Percentiles rank a stretch among this genome's conserved stretches.
Conservation (phyloP, 64 coral and sea anemone genomes). For the Pocillopora verrucosa region DNA sequence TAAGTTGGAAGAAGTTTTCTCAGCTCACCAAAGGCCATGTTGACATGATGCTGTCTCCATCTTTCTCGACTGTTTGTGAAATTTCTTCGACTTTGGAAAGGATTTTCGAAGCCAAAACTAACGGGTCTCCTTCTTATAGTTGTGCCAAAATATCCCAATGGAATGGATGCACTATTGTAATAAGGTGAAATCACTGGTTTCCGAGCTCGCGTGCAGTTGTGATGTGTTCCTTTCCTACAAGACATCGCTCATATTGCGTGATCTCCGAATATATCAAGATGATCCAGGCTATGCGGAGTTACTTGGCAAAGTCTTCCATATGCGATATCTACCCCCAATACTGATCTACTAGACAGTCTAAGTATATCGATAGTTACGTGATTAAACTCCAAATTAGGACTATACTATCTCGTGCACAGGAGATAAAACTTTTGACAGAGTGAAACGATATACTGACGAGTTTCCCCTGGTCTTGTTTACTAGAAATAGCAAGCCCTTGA, state of each 20-base stretch:
- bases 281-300: background rate
- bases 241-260: slow-evolving; percentile 16
- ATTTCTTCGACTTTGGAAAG: slow-evolving; percentile 47
- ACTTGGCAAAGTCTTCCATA: background rate
- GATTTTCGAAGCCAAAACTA: slow-evolving; percentile 1
- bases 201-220: background rate
- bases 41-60: slow-evolving; percentile 93
- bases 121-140: slow-evolving; percentile 13
- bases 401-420: background rate
- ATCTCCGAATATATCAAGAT: background rate
- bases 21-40: slow-evolving; percentile 94
- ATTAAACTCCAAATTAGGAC: background rate
- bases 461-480: slow-evolving; percentile 32
- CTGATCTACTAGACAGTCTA: background rate
- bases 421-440: slow-evolving; percentile 29
- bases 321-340: slow-evolving; percentile 12
- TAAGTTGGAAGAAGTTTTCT: slow-evolving; percentile 91
- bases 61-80: slow-evolving; percentile 91
- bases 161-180: slow-evolving; percentile 1
- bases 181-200: slow-evolving; percentile 1
- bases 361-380: background rate
- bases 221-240: background rate
- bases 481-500: slow-evolving; percentile 43
- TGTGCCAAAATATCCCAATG: slow-evolving; percentile 33
- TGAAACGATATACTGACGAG: slow-evolving; percentile 9